phyloP scores from a whole-genome alignment of 2,888 invertebrate species.

The Suillia variegata region DNA sequence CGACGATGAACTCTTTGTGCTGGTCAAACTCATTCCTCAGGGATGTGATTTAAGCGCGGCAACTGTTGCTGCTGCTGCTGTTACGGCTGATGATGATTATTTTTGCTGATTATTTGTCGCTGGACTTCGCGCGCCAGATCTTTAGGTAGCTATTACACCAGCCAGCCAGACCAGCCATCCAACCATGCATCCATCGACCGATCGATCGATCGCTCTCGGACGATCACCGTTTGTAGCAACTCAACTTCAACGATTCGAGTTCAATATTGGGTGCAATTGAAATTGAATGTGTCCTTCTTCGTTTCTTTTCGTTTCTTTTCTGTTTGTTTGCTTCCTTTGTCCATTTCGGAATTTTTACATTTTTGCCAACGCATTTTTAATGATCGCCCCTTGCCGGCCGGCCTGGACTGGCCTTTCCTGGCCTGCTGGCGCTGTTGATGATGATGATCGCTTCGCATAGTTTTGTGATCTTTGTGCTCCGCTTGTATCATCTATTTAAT shows the following conservation, averaged over 20 bases:
- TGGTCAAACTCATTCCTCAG: constrained; percentile 43
- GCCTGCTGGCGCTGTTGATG: not conserved
- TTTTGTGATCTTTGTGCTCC: not conserved
- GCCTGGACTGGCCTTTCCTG: too few relatives aligned
- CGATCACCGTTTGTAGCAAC: too few relatives aligned
- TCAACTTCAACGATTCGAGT: too few relatives aligned
- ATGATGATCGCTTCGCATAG: too few relatives aligned
- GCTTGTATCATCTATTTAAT: not conserved
- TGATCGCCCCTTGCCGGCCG: not conserved
- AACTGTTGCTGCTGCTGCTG: not conserved
- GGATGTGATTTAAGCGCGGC: constrained; percentile 33
- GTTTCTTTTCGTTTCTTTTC: too few relatives aligned
- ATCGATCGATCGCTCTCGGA: not conserved
- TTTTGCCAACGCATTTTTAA: constrained; percentile 7
- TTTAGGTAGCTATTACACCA: not conserved
- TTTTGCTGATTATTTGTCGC: constrained; percentile 16
- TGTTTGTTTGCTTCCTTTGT: constrained; percentile 8
- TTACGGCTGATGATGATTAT: not conserved
- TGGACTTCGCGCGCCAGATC: not conserved
- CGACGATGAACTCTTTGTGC: too few relatives aligned
- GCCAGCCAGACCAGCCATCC: too few relatives aligned
- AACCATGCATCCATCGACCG: too few relatives aligned
- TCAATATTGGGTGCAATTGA: constrained; percentile 1
- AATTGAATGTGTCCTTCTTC: constrained; percentile 20
- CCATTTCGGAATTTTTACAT: constrained; percentile 1